Evolutionary conservation across 1,140 invertebrate genomes (phyloP), one percentile per base, ranked within the genome.

Genomic region (Bombus ignitus): DNA sequence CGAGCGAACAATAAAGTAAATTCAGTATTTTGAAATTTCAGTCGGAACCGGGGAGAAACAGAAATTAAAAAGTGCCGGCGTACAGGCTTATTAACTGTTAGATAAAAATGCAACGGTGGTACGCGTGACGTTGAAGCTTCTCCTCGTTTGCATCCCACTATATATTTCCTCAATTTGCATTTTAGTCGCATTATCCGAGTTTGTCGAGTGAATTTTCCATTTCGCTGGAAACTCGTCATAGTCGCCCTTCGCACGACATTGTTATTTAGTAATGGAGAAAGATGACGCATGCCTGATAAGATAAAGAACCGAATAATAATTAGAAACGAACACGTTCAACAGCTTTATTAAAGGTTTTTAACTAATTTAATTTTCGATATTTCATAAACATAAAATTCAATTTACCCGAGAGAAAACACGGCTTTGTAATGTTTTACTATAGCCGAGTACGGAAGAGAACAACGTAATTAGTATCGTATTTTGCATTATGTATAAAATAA

Each of bases 151-250:
- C 57, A 42, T 39, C 37, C 28, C 22, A 8, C 57, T 65, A 59
- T 78, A 66, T 78, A 66, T 78, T 35, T 32, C n/a, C 39, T 65
- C 62, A 28, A 78, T 78, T 78, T 78, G 76, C 59, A 78, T 66
- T 78, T 78, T 44, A 66, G 59, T 77, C 75, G 57, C 37, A 44
- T 66, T 65, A 65, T 65, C 18, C 76, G 59, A 65, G 37, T 39
- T n/a, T 44, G 39, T 78, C 76, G 37, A 65, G 76, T 35, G 59
- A 42, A 65, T 78, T 66, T 44, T 44, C 39, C 13, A 42, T 78
- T 77, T 59, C 75, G 57, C 37, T 10, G 37, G 28, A 57, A 39
- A n/a, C 75, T n/a, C 57, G 1, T 62, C 75, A 53, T 53, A 37
- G 18, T 42, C 32, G 15, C 2, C 22, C 9, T 15, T 25, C 44